Percentiles rank a stretch among this genome's conserved stretches.
Conservation (phyloP, 2,797 vertebrate species). For the Helostoma temminkii region DNA sequence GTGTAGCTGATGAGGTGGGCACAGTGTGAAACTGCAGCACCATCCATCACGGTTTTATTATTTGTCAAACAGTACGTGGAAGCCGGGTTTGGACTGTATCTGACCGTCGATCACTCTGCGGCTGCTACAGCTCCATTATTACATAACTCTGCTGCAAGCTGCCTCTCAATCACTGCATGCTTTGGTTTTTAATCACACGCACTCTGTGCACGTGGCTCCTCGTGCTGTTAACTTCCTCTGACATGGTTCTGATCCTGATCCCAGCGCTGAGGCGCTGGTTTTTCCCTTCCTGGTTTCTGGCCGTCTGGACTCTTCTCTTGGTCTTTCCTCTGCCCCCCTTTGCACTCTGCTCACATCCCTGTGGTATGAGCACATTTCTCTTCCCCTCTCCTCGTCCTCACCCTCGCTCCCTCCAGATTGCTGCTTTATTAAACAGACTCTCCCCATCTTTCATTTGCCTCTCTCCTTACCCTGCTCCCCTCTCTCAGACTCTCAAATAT, state of each 20-base stretch:
- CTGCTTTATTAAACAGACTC: constrained; percentile 83
- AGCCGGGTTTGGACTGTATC: constrained; percentile 43
- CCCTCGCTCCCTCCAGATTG: constrained; percentile 74
- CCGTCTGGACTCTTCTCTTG: constrained; percentile 42
- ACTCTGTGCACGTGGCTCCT: background rate
- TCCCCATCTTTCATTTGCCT: constrained; percentile 81
- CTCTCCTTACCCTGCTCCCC: constrained; percentile 61
- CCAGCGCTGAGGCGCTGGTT: no score
- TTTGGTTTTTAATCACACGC: background rate
- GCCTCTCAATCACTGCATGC: constrained; percentile 53
- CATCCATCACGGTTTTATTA: constrained; percentile 74
- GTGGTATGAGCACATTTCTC: constrained; percentile 82
- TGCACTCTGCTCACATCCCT: constrained; percentile 80
- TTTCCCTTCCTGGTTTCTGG: constrained; percentile 27
- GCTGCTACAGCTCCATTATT: constrained; percentile 45
- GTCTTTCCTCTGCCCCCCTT: constrained; percentile 63
- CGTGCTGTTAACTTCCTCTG: no score
- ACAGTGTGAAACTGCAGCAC: constrained; percentile 61
- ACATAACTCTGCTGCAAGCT: constrained; percentile 58
- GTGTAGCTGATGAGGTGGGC: constrained; percentile 57
- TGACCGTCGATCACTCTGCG: constrained; percentile 57
- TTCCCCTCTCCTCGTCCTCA: constrained; percentile 76
- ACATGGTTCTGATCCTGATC: no score
- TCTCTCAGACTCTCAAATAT: constrained; percentile 38
- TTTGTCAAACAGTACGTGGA: constrained; percentile 70